A percentile compares a stretch with the other conserved stretches of the same genome.
Conservation (phyloP, 2,797 vertebrate species). For the Caiman crocodilus region DNA sequence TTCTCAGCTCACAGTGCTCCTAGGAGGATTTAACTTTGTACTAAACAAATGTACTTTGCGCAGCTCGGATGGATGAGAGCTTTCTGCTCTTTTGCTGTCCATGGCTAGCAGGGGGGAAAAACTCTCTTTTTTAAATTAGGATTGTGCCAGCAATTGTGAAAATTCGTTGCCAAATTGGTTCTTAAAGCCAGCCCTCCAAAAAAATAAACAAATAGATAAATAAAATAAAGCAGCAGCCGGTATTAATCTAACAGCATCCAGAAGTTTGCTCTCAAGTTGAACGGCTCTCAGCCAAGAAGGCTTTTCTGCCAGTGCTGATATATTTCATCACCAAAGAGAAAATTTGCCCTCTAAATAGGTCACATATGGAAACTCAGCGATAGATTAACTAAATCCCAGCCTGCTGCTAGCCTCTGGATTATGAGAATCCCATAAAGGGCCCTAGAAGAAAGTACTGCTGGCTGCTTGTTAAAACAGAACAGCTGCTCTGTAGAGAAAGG, state of each 20-base stretch:
- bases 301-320: conserved; percentile 19
- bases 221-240: not conserved
- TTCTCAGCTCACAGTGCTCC: conserved; percentile 60
- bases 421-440: not conserved
- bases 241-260: not conserved
- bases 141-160: not conserved
- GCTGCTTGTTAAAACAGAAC: not conserved
- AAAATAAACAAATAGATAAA: no score
- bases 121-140: not conserved
- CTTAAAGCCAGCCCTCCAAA: not conserved
- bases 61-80: not conserved
- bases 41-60: conserved; percentile 25
- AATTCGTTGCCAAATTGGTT: conserved; percentile 21
- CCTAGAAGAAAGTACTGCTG: not conserved
- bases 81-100: not conserved
- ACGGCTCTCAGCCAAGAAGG: not conserved
- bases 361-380: not conserved
- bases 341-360: not conserved
- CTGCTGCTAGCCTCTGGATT: fast-evolving
- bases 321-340: not conserved
- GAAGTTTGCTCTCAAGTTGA: not conserved
- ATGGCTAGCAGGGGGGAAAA: no score
- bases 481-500: not conserved
- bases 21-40: conserved; percentile 38
- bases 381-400: not conserved